Percentiles rank a stretch among this genome's conserved stretches.
phyloP scores from a whole-genome alignment of 2,888 invertebrate species.

The Linnaemya vulpina region DNA sequence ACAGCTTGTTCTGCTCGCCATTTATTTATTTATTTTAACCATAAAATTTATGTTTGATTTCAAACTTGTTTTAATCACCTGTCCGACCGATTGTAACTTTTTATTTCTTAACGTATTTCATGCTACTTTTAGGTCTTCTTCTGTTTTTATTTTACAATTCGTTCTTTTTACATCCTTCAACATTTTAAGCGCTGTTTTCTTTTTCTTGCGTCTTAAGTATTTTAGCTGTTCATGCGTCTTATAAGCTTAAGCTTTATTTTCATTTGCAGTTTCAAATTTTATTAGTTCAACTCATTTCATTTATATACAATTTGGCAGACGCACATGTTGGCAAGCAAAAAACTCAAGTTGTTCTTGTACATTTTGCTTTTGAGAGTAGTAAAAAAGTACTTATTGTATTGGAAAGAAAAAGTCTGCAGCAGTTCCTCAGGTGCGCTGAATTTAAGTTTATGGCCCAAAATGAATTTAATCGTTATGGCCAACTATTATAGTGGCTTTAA shows the following conservation, averaged over 20 bases:
- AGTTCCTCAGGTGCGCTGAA: slow-evolving; percentile 65
- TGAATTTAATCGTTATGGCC: slow-evolving; percentile 67
- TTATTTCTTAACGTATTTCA: slow-evolving; percentile 45
- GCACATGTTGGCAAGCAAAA: slow-evolving; percentile 22
- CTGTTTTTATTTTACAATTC: slow-evolving; percentile 22
- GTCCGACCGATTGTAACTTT: slow-evolving; percentile 23
- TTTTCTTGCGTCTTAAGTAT: slow-evolving; percentile 4
- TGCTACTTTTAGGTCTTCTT: slow-evolving; percentile 58
- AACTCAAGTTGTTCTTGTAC: slow-evolving; percentile 27
- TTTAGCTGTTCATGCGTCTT: slow-evolving; percentile 51
- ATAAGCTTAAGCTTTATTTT: slow-evolving; percentile 65
- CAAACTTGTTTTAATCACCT: slow-evolving; percentile 70
- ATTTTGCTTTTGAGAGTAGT: slow-evolving; percentile 28
- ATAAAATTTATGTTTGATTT: slow-evolving; percentile 63
- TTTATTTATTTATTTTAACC: slow-evolving; percentile 56
- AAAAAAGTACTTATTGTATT: background rate
- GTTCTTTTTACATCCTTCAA: slow-evolving; percentile 22
- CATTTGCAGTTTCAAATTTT: slow-evolving; percentile 60
- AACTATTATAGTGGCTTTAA: slow-evolving; percentile 57
- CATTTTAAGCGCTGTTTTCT: slow-evolving; percentile 51
- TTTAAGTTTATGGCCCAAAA: slow-evolving; percentile 66
- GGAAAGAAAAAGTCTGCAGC: slow-evolving; percentile 10
- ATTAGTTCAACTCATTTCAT: slow-evolving; percentile 64
- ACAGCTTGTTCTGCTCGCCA: slow-evolving; percentile 1
- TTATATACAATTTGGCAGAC: slow-evolving; percentile 44